Percentiles rank a stretch among this genome's conserved stretches.
phyloP scores from a whole-genome alignment of 2,113 vertebrate genomes.

The Pleuronectes platessa region DNA sequence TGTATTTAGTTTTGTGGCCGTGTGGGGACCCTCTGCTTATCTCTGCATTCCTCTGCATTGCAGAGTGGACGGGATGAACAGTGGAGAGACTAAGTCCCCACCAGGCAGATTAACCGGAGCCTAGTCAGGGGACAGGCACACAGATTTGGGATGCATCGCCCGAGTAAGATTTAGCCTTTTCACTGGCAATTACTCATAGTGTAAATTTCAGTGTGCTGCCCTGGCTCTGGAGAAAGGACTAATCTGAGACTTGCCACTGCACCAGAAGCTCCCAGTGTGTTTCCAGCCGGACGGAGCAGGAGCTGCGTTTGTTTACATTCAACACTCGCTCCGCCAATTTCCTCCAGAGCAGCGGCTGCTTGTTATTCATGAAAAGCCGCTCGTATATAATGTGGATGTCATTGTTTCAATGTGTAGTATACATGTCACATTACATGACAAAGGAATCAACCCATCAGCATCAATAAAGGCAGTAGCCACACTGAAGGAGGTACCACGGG shows the following conservation, averaged over 20 bases:
- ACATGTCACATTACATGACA: constrained; percentile 34
- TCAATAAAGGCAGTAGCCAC: constrained; percentile 7
- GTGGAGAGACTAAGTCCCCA: constrained; percentile 58
- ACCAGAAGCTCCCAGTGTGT: constrained; percentile 43
- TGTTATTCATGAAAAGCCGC: constrained; percentile 52
- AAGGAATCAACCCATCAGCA: constrained; percentile 44
- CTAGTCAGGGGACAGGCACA: constrained; percentile 53
- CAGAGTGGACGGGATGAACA: neutral
- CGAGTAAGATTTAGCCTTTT: constrained; percentile 75
- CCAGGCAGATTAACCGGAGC: constrained; percentile 72
- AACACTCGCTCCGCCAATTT: constrained; percentile 3
- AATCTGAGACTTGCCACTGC: constrained; percentile 57
- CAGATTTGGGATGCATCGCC: constrained; percentile 71
- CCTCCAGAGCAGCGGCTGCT: constrained; percentile 27
- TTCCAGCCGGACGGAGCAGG: constrained; percentile 38
- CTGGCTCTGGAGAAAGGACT: constrained; percentile 53
- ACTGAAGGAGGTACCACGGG: neutral
- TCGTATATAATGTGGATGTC: constrained; percentile 18
- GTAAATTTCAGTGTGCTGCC: constrained; percentile 55
- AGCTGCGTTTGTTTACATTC: constrained; percentile 5
- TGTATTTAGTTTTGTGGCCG: constrained; percentile 14
- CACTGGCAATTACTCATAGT: constrained; percentile 73
- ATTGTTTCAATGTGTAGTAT: constrained; percentile 46
- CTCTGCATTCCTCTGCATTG: constrained; percentile 42
- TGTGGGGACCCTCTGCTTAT: too few species aligned